Base-by-base conservation (phyloP, 2,888 invertebrate species). In the Acleris cristana region DNA sequence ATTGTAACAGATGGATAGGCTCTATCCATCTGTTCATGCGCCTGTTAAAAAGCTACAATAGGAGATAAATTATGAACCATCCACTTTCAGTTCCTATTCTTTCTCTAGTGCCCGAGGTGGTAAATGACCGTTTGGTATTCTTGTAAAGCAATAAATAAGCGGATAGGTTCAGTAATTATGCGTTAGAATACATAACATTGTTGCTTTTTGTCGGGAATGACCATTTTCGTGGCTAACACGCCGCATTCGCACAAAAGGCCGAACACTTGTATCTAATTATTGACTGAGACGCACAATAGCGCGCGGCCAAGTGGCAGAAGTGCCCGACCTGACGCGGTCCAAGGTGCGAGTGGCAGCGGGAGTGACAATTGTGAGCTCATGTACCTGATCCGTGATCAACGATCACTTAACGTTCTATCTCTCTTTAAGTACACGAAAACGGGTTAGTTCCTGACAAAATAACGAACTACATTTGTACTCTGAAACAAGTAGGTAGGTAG, bases 221-320 rank as follows among this genome's bases (percentile, higher is more conserved):
- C 53, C 53, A 67, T 71, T 71, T 72, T 69, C 61, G 71, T 66
- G 70, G 70, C 64, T 67, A 68, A 69, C 64, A 62, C 71, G 62
- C 45, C 52, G 57, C 64, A 64, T 72, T 71, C 54, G 58, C 71
- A 74, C 70, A 74, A 73, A 72, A 69, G 71, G 63, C 69, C 21
- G 69, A 69, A 70, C 69, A 63, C 64, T 68, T 71, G 66, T 73
- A 66, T 67, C 69, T 73, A 74, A 75, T 76, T 76, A 75, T 72
- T 71, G 70, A 63, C 70, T 67, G 52, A 74, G 70, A 68, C 64
- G 65, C 64, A 74, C 72, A 79, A 78, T 75, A 74, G 75, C 64
- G 62, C 73, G 78, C 71, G 76, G 77, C 75, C 74, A 75, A 69
- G 69, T 53, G 34, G 64, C 56, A 64, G 61, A 63, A 70, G 60